Conservation (phyloP, 2,113 vertebrate species). For the Sander vitreus region DNA sequence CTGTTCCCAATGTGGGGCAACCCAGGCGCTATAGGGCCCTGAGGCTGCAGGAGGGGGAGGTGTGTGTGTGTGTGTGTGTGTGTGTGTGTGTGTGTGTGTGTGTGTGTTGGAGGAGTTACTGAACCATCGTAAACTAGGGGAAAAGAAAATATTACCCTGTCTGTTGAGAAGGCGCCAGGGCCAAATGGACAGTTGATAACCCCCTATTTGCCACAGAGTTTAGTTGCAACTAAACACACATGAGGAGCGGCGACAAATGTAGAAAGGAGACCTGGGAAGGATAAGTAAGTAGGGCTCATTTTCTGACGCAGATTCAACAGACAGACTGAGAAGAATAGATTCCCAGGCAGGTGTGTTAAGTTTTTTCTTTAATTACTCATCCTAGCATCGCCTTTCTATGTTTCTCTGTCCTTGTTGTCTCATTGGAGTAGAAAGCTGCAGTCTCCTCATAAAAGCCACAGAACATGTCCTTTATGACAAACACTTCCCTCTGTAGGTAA, state of each 20-base stretch:
- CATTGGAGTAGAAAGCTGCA: constrained; percentile 1
- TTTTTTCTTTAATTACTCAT: constrained; percentile 19
- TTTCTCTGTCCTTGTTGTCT: constrained; percentile 11
- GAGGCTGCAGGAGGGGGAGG: constrained; percentile 43
- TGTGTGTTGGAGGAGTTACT: constrained; percentile 53
- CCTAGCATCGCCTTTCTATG: neutral
- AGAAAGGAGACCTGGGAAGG: neutral
- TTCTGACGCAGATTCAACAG: neutral
- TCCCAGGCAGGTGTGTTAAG: constrained; percentile 1
- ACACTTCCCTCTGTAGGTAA: constrained; percentile 49
- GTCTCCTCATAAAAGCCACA: constrained; percentile 42
- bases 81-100: constrained; percentile 45
- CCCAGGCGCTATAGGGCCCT: constrained; percentile 33
- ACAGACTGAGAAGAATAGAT: neutral
- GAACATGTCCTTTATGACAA: constrained; percentile 56
- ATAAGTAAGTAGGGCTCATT: neutral
- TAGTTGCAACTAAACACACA: constrained; percentile 45
- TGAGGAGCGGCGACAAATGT: constrained; percentile 33
- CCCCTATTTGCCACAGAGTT: constrained; percentile 75
- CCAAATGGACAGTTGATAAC: constrained; percentile 79
- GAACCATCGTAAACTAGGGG: constrained; percentile 64
- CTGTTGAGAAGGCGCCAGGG: constrained; percentile 46
- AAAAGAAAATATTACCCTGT: constrained; percentile 69
- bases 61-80: constrained; percentile 44
- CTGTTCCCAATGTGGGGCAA: constrained; percentile 69